phyloP scores from a whole-genome alignment of 2,888 invertebrate species.

The Hypolimnas misippus region DNA sequence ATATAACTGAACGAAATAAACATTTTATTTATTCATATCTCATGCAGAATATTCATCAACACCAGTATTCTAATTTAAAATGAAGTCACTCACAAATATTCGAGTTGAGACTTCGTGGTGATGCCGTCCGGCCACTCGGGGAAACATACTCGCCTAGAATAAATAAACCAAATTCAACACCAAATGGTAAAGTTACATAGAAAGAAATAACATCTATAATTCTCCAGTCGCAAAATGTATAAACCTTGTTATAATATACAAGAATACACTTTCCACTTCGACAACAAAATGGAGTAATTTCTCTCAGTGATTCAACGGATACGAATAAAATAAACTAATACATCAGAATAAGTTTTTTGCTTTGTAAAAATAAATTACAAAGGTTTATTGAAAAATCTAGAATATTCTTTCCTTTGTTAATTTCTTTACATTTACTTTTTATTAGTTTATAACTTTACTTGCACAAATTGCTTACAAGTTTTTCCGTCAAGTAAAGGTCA shows the following conservation, averaged over 20 bases:
- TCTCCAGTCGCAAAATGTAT: not conserved
- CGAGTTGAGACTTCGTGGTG: constrained; percentile 87
- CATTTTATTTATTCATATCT: not conserved
- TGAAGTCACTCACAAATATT: constrained; percentile 88
- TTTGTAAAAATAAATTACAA: not conserved
- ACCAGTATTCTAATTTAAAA: not conserved
- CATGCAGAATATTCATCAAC: not conserved
- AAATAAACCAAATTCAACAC: constrained; percentile 9
- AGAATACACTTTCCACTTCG: not conserved
- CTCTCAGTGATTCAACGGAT: not conserved
- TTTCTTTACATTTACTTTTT: too few species aligned
- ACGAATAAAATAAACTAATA: not conserved
- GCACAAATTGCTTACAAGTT: too few species aligned
- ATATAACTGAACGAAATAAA: not conserved
- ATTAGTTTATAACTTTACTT: too few species aligned
- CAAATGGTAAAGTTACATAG: not conserved
- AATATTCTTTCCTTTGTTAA: not conserved
- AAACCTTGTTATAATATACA: constrained; percentile 1
- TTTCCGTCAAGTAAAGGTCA: too few species aligned
- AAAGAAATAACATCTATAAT: not conserved
- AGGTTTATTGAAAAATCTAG: not conserved
- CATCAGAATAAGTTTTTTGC: not conserved
- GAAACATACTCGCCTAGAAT: constrained; percentile 89
- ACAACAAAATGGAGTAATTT: constrained; percentile 2
- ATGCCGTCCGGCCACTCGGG: constrained; percentile 93